Evolutionary conservation across 2,888 invertebrate species (phyloP), one percentile per base, ranked within the genome.

Genomic region (Baccha elongata): DNA sequence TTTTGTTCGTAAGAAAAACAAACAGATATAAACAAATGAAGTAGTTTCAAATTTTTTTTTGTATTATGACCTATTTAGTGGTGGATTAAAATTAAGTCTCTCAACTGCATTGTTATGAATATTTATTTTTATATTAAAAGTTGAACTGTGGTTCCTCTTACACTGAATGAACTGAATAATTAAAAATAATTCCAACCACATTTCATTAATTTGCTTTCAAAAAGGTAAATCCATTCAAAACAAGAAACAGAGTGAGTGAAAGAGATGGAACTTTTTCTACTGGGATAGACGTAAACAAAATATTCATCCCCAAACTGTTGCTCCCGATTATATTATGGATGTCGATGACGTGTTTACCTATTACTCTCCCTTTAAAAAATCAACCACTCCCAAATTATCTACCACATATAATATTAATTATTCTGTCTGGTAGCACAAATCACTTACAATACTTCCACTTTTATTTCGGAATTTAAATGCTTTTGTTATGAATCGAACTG

Each of bases 401-500:
- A 32, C 13, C 26, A n/a, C n/a, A n/a, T n/a, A n/a, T n/a, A n/a
- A n/a, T n/a, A n/a, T n/a, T n/a, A n/a, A n/a, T n/a, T n/a, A n/a
- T n/a, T 8, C 50, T 48, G 44, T 13, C 46, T 42, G 15, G 32
- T 11, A 3, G 10, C 26, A 42, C 6, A 50, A 32, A 48, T 15
- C 65, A 69, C 79, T 84, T 78, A 76, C 81, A 55, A 68, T 72
- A 62, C 53, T 76, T 76, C 35, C 55, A 37, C 55, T 76, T 48
- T 68, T 78, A 48, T 84, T 87, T 42, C 85, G 85, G 55, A 86
- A 50, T 84, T 87, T 87, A 50, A 86, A 86, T 85, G 87, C 86
- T 78, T 89, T 88, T 37, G 86, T 86, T 84, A 88, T 86, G 69
- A 88, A 88, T 15, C 90, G 87, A 86, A 87, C 85, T 29, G 89